Conservation (phyloP, 1,140 invertebrate genomes). For the Leptoteleia sp. region DNA sequence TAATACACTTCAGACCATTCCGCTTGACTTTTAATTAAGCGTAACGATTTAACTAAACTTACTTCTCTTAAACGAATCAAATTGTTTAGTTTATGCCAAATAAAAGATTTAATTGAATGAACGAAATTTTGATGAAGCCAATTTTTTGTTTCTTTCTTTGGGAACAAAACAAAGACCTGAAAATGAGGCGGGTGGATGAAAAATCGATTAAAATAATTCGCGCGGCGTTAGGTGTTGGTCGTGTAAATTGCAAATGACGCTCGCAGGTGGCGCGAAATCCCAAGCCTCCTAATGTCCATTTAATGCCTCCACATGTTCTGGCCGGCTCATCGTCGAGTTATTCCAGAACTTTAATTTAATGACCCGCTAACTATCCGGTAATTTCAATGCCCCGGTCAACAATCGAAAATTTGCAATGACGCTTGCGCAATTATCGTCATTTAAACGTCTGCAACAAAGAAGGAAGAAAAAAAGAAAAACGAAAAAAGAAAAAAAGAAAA, state of each 20-base stretch:
- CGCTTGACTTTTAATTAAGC: no score
- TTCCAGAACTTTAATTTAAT: constrained; percentile 48
- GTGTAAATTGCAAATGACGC: constrained; percentile 26
- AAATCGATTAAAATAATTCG: constrained; percentile 37
- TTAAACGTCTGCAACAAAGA: no score
- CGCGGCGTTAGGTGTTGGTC: constrained; percentile 13
- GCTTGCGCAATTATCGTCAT: constrained; percentile 14
- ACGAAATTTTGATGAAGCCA: no score
- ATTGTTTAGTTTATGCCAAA: no score
- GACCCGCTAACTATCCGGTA: constrained; percentile 39
- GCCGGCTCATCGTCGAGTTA: constrained; percentile 31
- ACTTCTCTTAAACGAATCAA: no score
- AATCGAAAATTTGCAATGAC: constrained; percentile 17
- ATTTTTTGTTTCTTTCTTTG: no score
- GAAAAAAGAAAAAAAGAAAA: background rate
- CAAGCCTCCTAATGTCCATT: constrained; percentile 29
- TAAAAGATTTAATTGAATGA: no score
- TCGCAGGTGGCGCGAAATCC: constrained; percentile 24
- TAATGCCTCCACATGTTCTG: constrained; percentile 35
- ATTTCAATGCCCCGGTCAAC: background rate
- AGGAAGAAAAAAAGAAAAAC: background rate
- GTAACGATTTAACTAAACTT: no score
- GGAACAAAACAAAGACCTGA: no score
- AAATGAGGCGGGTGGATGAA: constrained; percentile 7
- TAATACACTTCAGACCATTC: no score